phyloP scores from a whole-genome alignment of 2,797 vertebrate genomes.

The Strix occidentalis region DNA sequence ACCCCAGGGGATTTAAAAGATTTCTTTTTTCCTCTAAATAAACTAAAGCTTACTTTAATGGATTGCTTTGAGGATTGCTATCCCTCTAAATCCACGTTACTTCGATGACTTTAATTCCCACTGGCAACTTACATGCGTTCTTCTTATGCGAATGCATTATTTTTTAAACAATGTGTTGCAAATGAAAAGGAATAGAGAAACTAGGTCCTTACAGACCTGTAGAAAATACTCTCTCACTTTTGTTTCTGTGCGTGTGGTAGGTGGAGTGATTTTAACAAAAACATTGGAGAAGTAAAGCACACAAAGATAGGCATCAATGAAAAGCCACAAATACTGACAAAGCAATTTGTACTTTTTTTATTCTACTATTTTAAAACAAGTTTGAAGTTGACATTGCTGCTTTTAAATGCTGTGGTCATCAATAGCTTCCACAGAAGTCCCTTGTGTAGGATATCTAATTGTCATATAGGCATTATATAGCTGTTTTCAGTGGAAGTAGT shows the following conservation, averaged over 20 bases:
- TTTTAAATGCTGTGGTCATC: neutral
- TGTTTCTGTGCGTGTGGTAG: neutral
- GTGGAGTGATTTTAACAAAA: neutral
- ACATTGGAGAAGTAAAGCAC: neutral
- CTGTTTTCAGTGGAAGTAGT: neutral
- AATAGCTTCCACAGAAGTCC: neutral
- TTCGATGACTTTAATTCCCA: conserved; percentile 6
- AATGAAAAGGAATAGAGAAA: neutral
- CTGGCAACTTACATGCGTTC: neutral
- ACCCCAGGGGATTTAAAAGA: neutral
- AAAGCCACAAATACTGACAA: neutral
- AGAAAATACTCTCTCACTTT: neutral
- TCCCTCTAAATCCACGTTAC: neutral
- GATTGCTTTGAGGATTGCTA: conserved; percentile 3
- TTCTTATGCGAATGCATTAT: neutral
- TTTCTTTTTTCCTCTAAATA: neutral
- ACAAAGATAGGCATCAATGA: neutral
- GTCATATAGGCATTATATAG: neutral
- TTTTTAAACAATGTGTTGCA: conserved; percentile 18
- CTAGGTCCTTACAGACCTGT: neutral
- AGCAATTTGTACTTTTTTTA: neutral
- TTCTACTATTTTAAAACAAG: neutral
- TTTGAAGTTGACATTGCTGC: neutral
- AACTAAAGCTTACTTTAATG: neutral
- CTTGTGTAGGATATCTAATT: neutral